Base-by-base conservation (phyloP, 2,113 vertebrate genomes). In the Tenrec ecaudatus region DNA sequence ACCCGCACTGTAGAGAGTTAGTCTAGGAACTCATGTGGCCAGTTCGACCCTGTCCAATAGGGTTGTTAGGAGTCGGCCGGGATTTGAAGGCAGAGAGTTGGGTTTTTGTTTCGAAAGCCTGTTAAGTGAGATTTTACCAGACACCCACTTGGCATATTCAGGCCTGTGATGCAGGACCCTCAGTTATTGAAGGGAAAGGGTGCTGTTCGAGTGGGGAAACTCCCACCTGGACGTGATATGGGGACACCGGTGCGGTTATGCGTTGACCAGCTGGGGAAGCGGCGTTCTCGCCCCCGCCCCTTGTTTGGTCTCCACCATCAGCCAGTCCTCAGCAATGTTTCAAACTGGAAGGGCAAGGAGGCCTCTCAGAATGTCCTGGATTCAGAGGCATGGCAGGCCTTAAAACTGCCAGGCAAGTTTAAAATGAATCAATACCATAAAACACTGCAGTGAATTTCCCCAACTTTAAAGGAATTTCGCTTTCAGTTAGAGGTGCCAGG, bases 401-500 rank as follows among this genome's bases (percentile, higher is more conserved):
- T 97, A 96, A 96, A 95, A 95, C 96, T 96, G 95, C 96, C 96
- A 94, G 47, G 86, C 73, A 64, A 73, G 82, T 95, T 92, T 96
- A 97, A 95, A 93, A 96, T 95, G 96, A 97, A 97, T 97, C 97
- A 96, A 95, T 97, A 95, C 93, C n/a, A 3, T 95, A 96, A 97
- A 96, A 93, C 88, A 95, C 88, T 86, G 88, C 92, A 88, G 64
- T 97, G 95, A 92, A 95, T 96, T 96, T 95, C 93, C 89, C 47
- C 90, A 88, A 96, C 90, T 90, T 88, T 95, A 96, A 92, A 89
- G 90, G 95, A 96, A 96, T 97, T 96, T 95, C 88, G 58, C 93
- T 96, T 97, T 97, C 77, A 88, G 95, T 95, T 91, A 97, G 94
- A 95, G 97, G 93, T 95, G 77, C 88, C 96, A 82, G 43, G 97